Evolutionary conservation across 1,140 invertebrate genomes (phyloP).

Genomic region (Archegozetes longisetosus): DNA sequence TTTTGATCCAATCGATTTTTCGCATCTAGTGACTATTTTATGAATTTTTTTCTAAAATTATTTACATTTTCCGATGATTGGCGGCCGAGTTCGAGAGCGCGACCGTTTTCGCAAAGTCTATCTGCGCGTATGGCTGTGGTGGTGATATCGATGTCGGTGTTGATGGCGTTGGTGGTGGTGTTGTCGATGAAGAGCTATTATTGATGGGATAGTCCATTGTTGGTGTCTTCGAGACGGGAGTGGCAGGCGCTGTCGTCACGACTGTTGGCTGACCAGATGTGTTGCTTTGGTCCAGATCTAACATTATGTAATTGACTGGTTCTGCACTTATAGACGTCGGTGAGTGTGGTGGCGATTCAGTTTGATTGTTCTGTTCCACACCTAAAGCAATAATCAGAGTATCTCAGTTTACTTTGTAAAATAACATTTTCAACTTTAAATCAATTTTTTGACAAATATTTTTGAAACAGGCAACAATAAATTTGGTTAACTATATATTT

Average conservation of each 20-base stretch:
- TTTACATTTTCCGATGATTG: conserved; percentile 16
- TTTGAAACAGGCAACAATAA: too few species aligned
- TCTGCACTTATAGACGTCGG: conserved; percentile 9
- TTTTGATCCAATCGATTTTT: too few species aligned
- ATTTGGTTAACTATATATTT: too few species aligned
- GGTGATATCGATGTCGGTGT: conserved; percentile 7
- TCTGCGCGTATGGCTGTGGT: conserved; percentile 51
- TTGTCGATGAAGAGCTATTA: too few species aligned
- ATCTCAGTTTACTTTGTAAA: too few species aligned
- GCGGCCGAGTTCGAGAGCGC: conserved; percentile 42
- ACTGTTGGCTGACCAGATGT: conserved; percentile 21
- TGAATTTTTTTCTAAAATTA: too few species aligned
- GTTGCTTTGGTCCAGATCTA: conserved; percentile 44
- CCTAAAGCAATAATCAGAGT: too few species aligned
- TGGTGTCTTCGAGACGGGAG: conserved; percentile 16
- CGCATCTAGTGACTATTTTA: too few species aligned
- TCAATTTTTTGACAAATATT: too few species aligned
- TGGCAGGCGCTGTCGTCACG: conserved; percentile 27
- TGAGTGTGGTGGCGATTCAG: not conserved
- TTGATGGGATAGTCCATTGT: conserved; percentile 14
- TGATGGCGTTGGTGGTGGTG: conserved; percentile 17
- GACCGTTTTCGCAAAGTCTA: conserved; percentile 80
- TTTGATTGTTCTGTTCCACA: not conserved
- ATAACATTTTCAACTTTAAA: too few species aligned
- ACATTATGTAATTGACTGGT: conserved; percentile 43